Base-by-base conservation (phyloP, 2,888 invertebrate species). In the Sphaerophoria rueppellii region DNA sequence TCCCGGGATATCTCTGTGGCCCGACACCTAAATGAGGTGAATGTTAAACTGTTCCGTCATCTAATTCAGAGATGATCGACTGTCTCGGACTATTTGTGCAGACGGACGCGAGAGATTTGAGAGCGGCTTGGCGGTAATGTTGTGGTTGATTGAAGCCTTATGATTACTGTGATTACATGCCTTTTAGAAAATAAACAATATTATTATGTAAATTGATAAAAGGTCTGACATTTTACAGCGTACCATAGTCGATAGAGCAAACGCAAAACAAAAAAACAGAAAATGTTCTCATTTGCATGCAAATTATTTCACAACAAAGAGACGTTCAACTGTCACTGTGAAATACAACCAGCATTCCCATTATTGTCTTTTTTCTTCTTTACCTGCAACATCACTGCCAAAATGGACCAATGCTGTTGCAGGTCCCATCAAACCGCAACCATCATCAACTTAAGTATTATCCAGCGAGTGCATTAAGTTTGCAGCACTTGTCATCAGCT, bases 401-500 rank as follows among this genome's bases (percentile, higher is more conserved):
- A 11, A 24, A 65, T 63, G 77, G 77, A 63, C 77, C 71, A 57
- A 6, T 35, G 16, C 43, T 40, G 40, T 12, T 11, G 12, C n/a
- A 34, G 6, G 14, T 43, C 32, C 9, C 60, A 57, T 48, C 58
- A 60, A 43, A 60, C 24, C 24, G 24, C 24, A 24, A 60, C 60
- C 63, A 67, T 40, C 54, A 61, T 76, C 75, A 37, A 65, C 55
- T 12, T 35, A 63, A 34, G 11, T 46, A 67, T 65, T 58, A 52
- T 67, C 48, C 55, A 60, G 40, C 24, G 24, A 40, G 46, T 24
- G 12, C 69, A 43, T 16, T 61, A 52, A 72, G 35, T 52, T 46
- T 54, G 55, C 54, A 71, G 82, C 74, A 82, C 74, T 79, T 79
- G 79, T 72, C 82, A 79, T 79, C 82, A 61, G 40, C 58, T 14